Evolutionary conservation across 2,113 vertebrate species (phyloP).

Genomic region (Holacanthus passer): DNA sequence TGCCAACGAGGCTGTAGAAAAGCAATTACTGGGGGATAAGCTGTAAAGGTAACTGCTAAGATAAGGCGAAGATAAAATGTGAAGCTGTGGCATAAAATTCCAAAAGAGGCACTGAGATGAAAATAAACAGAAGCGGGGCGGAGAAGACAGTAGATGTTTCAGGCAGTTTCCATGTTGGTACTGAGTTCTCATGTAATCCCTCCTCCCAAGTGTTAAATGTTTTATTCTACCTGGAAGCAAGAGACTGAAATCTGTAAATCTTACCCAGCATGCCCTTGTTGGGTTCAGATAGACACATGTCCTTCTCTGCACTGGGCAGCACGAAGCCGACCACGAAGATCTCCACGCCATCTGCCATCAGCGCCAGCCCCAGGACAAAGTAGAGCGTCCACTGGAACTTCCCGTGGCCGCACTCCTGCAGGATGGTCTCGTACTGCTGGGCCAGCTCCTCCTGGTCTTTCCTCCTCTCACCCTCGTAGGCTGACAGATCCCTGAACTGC

Average conservation of each 20-base stretch:
- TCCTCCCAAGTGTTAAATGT: background rate
- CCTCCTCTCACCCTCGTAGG: conserved; percentile 85
- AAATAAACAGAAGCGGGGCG: conserved; percentile 2
- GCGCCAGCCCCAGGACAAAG: conserved; percentile 95
- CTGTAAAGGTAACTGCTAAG: conserved; percentile 45
- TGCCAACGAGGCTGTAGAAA: conserved; percentile 25
- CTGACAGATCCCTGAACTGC: conserved; percentile 85
- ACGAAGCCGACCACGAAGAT: conserved; percentile 98
- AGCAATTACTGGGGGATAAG: conserved; percentile 52
- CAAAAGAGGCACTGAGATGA: background rate
- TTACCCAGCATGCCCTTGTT: conserved; percentile 99
- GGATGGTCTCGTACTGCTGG: conserved; percentile 95
- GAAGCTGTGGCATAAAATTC: conserved; percentile 19
- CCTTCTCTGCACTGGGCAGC: conserved; percentile 95
- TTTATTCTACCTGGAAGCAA: background rate
- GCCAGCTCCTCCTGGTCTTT: conserved; percentile 95
- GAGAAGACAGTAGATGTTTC: background rate
- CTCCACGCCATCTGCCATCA: conserved; percentile 97
- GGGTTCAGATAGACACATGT: conserved; percentile 98
- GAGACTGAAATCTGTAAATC: background rate
- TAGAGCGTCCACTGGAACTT: conserved; percentile 99
- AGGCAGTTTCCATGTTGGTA: background rate
- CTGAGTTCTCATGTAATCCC: background rate
- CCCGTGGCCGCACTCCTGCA: conserved; percentile 96
- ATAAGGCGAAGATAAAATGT: conserved; percentile 37